Evolutionary conservation across 64 coral and sea anemone species (phyloP), one percentile per base, ranked within the genome.

Genomic region (Stichodactyla helianthus): DNA sequence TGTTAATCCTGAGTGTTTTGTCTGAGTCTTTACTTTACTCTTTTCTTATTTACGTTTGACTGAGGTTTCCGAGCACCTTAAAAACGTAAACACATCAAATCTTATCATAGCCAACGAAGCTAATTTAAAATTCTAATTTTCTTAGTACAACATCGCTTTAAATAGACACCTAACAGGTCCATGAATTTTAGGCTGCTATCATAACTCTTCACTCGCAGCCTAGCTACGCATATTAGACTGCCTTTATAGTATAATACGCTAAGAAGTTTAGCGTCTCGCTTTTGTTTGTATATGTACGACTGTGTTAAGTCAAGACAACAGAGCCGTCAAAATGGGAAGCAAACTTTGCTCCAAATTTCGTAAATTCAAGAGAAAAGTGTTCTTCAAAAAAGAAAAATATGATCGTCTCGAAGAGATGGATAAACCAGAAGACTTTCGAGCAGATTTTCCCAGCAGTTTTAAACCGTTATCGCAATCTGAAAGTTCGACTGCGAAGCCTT

Each of bases 331-430:
- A 1, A 84, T 84, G 83, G 83, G 83, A 60, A 84, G 83, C 83
- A 57, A 63, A 60, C 27, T 84, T 31, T 84, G 83, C 35, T 84
- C 83, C 7, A 84, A 60, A 63, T 84, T 84, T 84, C 83, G 83
- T 17, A 84, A 84, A 58, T 58, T 84, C 31, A 58, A 84, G 27
- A 55, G 18, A 84, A 58, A 55, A 19, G 51, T 84, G 25, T 60
- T 58, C 50, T 18, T 60, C 6, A 58, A 55, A 50, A 84, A 50
- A 6, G 52, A 84, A 62, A 84, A 84, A 84, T 84, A 84, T 27
- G 83, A 84, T 59, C 54, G 83, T 35, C 55, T 84, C 6, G 83
- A 84, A 16, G 83, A 84, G 27, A 6, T 55, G 31, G 54, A 54
- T 20, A 57, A 54, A 82, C 18, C 18, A 51, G 79, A 82, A 54